phyloP scores from a whole-genome alignment of 2,888 invertebrate species.

The Eucera pruinosa region DNA sequence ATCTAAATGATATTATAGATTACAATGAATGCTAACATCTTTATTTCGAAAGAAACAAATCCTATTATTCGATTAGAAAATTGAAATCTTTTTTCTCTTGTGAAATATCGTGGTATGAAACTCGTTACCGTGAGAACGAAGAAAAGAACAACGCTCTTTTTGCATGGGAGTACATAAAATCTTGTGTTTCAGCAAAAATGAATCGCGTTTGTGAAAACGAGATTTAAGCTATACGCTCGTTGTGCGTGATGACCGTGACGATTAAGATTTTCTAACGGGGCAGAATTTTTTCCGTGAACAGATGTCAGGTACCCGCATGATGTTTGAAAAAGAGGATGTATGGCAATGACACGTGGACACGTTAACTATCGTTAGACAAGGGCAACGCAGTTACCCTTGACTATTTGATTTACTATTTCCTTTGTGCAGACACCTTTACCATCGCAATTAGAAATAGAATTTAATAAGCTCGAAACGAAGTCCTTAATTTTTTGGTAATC shows the following conservation, averaged over 20 bases:
- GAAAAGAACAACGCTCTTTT: not conserved
- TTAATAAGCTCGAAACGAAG: not conserved
- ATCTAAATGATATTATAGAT: not conserved
- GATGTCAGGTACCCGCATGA: slow-evolving; percentile 32
- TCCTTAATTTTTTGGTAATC: too few relatives aligned
- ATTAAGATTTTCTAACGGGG: slow-evolving; percentile 16
- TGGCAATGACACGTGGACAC: slow-evolving; percentile 18
- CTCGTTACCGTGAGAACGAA: not conserved
- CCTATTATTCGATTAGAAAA: not conserved
- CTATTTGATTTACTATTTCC: slow-evolving; percentile 13
- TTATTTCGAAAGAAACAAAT: not conserved
- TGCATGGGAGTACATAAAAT: not conserved
- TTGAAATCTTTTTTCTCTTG: too few relatives aligned
- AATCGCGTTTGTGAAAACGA: not conserved
- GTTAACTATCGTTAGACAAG: slow-evolving; percentile 24
- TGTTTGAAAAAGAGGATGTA: slow-evolving; percentile 11
- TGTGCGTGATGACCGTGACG: slow-evolving; percentile 4
- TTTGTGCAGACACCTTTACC: not conserved
- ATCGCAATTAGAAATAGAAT: not conserved
- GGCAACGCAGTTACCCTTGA: slow-evolving; percentile 8
- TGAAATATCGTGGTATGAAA: too few relatives aligned
- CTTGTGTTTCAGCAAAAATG: not conserved
- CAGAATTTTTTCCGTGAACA: slow-evolving; percentile 31
- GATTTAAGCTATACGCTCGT: not conserved
- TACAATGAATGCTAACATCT: not conserved